Percentiles rank a stretch among this genome's conserved stretches.
phyloP scores from a whole-genome alignment of 2,797 vertebrate genomes.

The Hozukius guyotensis region DNA sequence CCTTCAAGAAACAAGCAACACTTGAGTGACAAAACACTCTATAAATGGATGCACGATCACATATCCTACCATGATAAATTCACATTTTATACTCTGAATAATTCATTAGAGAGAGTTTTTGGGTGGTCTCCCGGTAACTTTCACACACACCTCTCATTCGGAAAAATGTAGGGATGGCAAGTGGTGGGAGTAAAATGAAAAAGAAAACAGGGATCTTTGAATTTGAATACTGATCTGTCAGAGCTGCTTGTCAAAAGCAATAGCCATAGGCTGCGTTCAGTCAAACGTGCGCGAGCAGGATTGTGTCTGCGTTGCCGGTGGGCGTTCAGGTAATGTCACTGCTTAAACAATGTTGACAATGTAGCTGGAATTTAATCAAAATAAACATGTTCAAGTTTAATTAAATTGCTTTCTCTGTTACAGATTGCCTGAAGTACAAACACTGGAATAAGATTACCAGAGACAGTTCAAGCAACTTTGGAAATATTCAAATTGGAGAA shows the following conservation, averaged over 20 bases:
- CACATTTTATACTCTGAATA: constrained; percentile 53
- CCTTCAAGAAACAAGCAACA: constrained; percentile 41
- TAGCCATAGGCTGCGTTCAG: constrained; percentile 41
- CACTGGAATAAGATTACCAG: constrained; percentile 53
- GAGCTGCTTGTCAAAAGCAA: constrained; percentile 46
- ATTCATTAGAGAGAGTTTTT: constrained; percentile 54
- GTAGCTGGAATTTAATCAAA: constrained; percentile 60
- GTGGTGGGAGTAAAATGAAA: constrained; percentile 41
- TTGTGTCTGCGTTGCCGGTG: constrained; percentile 40
- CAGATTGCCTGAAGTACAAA: constrained; percentile 67
- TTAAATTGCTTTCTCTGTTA: constrained; percentile 54
- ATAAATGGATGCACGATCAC: constrained; percentile 71
- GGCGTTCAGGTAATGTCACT: constrained; percentile 56
- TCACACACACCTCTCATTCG: constrained; percentile 39
- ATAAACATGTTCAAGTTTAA: constrained; percentile 59
- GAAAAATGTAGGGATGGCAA: constrained; percentile 8
- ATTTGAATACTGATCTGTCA: constrained; percentile 47
- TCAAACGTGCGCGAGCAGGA: constrained; percentile 20
- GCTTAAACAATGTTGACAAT: constrained; percentile 61
- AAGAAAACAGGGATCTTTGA: constrained; percentile 28
- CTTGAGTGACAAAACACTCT: constrained; percentile 52
- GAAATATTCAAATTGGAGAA: constrained; percentile 40
- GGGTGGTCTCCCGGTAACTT: constrained; percentile 37
- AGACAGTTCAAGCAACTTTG: constrained; percentile 27
- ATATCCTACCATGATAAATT: constrained; percentile 54